Evolutionary conservation across 2,888 invertebrate species (phyloP), one percentile per base, ranked within the genome.

Genomic region (Ligdia adustata): DNA sequence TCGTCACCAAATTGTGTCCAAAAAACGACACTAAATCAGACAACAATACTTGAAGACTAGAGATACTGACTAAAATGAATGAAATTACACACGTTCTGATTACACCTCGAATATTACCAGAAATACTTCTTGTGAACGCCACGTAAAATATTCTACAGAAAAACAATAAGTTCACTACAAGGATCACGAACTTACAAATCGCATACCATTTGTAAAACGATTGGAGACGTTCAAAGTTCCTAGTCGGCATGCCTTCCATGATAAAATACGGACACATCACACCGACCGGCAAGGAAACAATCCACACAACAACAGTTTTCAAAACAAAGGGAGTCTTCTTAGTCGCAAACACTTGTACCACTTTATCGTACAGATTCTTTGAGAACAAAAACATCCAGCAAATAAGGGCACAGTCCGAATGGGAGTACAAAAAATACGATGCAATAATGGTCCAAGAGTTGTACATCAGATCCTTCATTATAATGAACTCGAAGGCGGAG

Each of bases 351-450:
- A 82, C 84, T n/a, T 74, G 40, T 3, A 82, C 72, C 2, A 83
- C 66, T 64, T 84, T 86, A 11, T 81, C 72, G 55, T 82, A 84
- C 6, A 87, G 48, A 38, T 82, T 77, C 51, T 78, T 82, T 0
- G 82, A 75, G 47, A 79, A 86, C 0, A 82, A 39, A 29, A 79
- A 79, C 82, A 82, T 86, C 69, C 82, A 78, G 9, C 64, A 57
- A 0, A 82, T 54, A 0, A 84, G 37, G 0, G 70, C 74, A 0
- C 70, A 62, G 37, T 87, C 87, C 2, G 40, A 16, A 2, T 16
- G 7, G n/a, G 12, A 9, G 34, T 40, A 40, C 3, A 31, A 9
- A 5, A n/a, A 3, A 12, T 6, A 22, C 6, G 11, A 27, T 12
- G 1, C 6, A 5, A 12, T 12, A 11, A n/a, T n/a, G n/a, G n/a